Conservation (phyloP, 2,888 invertebrate genomes). For the Euproctis similis region DNA sequence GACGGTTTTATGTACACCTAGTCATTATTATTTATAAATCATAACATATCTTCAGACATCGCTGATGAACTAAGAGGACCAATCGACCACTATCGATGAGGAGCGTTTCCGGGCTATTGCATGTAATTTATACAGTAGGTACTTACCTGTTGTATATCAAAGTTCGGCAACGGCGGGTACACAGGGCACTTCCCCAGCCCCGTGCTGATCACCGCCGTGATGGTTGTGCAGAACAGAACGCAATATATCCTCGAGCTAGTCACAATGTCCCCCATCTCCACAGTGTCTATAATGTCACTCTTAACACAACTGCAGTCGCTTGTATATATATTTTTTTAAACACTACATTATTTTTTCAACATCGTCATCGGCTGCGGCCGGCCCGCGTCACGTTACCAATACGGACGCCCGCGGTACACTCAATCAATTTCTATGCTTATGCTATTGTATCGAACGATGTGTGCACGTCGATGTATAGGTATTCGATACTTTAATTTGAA, state of each 20-base stretch:
- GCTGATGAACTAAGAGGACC: too few species aligned
- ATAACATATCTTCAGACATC: too few species aligned
- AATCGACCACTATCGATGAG: too few species aligned
- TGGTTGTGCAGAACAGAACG: constrained; percentile 36
- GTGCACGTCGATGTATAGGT: too few species aligned
- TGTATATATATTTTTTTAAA: constrained; percentile 24
- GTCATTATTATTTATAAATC: too few species aligned
- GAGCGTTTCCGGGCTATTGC: too few species aligned
- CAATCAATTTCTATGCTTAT: constrained; percentile 1
- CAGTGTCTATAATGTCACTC: too few species aligned
- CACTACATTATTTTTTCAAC: constrained; percentile 35
- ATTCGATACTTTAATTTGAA: too few species aligned
- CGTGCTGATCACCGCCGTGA: constrained; percentile 43
- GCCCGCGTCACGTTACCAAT: constrained; percentile 16
- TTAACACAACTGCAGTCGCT: constrained; percentile 11
- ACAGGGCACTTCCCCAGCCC: constrained; percentile 82
- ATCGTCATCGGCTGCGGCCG: constrained; percentile 14
- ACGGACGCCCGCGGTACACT: constrained; percentile 1
- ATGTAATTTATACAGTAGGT: too few species aligned
- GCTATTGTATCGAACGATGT: too few species aligned
- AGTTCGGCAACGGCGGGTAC: constrained; percentile 79
- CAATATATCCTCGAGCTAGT: constrained; percentile 34
- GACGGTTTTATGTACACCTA: too few species aligned
- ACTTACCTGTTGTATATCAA: constrained; percentile 80
- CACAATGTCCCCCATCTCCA: constrained; percentile 58